Evolutionary conservation across 2,888 invertebrate species (phyloP).

Genomic region (Prionchulus punctatus): DNA sequence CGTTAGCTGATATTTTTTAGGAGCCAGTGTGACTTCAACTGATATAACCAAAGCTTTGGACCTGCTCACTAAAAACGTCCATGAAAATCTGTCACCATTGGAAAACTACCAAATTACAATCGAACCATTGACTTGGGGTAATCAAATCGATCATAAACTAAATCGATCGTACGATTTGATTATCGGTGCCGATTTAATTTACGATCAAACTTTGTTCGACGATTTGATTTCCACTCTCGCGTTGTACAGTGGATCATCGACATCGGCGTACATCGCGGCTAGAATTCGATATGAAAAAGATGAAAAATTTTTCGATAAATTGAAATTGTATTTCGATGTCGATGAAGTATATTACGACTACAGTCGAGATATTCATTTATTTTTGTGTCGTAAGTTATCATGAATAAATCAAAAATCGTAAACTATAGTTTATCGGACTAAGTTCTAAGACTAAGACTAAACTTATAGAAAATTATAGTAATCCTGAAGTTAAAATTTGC

Average conservation of each 20-base stretch:
- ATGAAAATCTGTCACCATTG: too few species aligned
- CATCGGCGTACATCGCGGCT: background rate
- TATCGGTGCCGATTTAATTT: conserved; percentile 34
- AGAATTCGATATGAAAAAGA: background rate
- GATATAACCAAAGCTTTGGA: too few species aligned
- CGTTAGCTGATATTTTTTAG: background rate
- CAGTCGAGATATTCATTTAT: background rate
- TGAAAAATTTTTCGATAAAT: background rate
- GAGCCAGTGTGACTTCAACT: too few species aligned
- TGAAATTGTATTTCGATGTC: background rate
- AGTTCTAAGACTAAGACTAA: too few species aligned
- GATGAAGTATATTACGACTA: background rate
- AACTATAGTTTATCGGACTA: too few species aligned
- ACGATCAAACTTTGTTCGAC: conserved; percentile 32
- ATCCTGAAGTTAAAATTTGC: too few species aligned
- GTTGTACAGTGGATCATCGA: background rate
- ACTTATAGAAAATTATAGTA: too few species aligned
- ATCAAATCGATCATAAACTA: too few species aligned
- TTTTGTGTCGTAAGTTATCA: background rate
- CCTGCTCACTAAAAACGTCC: too few species aligned
- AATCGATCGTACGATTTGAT: conserved; percentile 26
- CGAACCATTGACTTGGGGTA: too few species aligned
- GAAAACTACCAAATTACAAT: too few species aligned
- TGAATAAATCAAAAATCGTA: too few species aligned
- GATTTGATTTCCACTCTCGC: conserved; percentile 24